These are phyloP conservation scores for Coendou prehensilis DNA, from an alignment of 2,797 vertebrate genomes.

Conservation along the genomic window DNA sequence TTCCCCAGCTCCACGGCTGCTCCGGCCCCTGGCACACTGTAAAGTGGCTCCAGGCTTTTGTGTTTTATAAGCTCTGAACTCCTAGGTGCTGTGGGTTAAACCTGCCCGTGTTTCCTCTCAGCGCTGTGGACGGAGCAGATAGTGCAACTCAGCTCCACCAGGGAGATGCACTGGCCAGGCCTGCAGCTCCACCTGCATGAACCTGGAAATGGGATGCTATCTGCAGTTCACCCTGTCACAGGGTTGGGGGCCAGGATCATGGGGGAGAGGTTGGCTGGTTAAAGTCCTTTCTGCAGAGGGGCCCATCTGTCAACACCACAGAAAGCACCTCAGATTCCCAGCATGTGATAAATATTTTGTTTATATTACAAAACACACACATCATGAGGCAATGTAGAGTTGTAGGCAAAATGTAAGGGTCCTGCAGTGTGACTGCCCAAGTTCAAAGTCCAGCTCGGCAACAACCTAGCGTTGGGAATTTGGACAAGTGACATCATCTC, in stretches of 20 bases:
- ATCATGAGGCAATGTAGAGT: not conserved
- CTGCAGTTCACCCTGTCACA: constrained; percentile 76
- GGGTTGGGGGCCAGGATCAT: constrained; percentile 76
- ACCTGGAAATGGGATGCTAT: constrained; percentile 77
- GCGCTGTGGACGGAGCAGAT: constrained; percentile 80
- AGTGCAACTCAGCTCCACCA: not conserved
- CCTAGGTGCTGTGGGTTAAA: constrained; percentile 85
- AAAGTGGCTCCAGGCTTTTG: constrained; percentile 86
- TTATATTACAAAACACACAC: not conserved
- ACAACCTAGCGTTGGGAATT: not conserved
- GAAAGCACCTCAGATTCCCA: accelerated
- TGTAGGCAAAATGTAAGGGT: not conserved
- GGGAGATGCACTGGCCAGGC: constrained; percentile 55
- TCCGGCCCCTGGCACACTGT: constrained; percentile 85
- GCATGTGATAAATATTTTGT: accelerated
- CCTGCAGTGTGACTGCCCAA: accelerated
- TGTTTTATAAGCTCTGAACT: constrained; percentile 88
- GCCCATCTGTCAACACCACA: not conserved
- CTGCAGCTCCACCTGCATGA: not conserved
- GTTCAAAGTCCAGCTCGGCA: not conserved
- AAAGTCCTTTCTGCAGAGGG: not conserved
- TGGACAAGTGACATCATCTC: not conserved
- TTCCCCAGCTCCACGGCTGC: constrained; percentile 74
- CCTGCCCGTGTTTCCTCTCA: constrained; percentile 86
- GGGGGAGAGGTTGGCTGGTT: not conserved